Percentiles rank a stretch among this genome's conserved stretches.
Evolutionary conservation across 2,113 vertebrate species (phyloP).

Genomic region (Oceanodroma tethys): DNA sequence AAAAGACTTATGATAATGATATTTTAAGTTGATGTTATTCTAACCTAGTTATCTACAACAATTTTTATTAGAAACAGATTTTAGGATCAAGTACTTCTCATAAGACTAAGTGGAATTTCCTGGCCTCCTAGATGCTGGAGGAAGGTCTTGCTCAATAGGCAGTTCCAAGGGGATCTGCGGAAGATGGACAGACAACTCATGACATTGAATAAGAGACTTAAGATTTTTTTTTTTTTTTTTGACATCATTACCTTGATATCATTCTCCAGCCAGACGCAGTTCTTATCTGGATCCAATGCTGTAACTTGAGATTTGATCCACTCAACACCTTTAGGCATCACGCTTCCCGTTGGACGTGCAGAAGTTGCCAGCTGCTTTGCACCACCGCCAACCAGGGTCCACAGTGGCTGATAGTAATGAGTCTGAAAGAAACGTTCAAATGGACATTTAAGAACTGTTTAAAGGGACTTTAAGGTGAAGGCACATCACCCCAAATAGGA

Average conservation of each 20-base stretch:
- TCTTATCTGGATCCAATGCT: constrained; percentile 85
- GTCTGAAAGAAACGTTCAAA: constrained; percentile 65
- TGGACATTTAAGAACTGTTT: neutral
- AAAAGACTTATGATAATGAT: neutral
- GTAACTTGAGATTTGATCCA: constrained; percentile 88
- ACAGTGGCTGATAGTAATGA: constrained; percentile 96
- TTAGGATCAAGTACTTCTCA: neutral
- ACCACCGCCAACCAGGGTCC: constrained; percentile 94
- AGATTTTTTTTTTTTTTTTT: neutral
- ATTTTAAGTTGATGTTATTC: neutral
- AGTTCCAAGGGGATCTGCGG: neutral
- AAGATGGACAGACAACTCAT: neutral
- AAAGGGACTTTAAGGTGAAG: neutral
- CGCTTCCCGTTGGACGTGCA: constrained; percentile 76
- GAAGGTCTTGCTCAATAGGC: neutral
- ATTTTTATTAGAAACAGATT: neutral
- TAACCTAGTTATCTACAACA: neutral
- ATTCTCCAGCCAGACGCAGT: constrained; percentile 79
- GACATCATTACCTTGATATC: constrained; percentile 76
- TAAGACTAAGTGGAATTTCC: neutral
- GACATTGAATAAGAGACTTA: neutral
- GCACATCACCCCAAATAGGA: neutral
- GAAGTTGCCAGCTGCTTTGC: constrained; percentile 83
- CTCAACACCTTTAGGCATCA: constrained; percentile 87
- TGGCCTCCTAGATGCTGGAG: neutral